These are phyloP conservation scores for Toxonevra muliebris DNA, from an alignment of 2,888 invertebrate genomes.

Conservation along the genomic window DNA sequence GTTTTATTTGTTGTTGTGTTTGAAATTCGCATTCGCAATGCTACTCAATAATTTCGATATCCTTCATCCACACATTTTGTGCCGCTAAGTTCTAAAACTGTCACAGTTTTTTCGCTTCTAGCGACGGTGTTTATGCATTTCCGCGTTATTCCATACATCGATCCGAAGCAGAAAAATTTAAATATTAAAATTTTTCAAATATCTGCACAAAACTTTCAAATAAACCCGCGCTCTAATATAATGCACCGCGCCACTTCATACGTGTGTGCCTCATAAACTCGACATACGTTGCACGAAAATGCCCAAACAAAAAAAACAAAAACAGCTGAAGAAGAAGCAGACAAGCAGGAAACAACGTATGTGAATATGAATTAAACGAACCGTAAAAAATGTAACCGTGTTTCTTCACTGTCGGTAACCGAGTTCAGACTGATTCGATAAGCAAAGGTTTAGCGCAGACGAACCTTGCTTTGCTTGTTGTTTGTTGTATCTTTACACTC, in stretches of 20 bases:
- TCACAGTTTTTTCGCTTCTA: too few relatives aligned
- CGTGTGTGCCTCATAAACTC: conserved; percentile 4
- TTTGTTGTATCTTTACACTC: conserved; percentile 42
- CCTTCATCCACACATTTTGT: too few relatives aligned
- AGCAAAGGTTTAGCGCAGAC: conserved; percentile 62
- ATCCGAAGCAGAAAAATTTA: background rate
- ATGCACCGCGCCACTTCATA: background rate
- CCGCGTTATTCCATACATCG: background rate
- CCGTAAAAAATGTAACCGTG: conserved; percentile 38
- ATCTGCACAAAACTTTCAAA: too few relatives aligned
- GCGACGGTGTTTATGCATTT: background rate
- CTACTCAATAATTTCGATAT: too few relatives aligned
- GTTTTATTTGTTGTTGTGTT: too few relatives aligned
- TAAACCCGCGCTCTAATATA: too few relatives aligned
- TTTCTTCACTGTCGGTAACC: conserved; percentile 64
- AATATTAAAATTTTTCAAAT: too few relatives aligned
- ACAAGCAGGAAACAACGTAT: conserved; percentile 20
- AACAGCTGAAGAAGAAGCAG: conserved; percentile 6
- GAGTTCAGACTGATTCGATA: conserved; percentile 66
- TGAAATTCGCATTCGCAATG: too few relatives aligned
- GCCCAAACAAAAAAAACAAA: background rate
- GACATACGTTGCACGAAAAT: conserved; percentile 15
- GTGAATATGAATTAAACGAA: conserved; percentile 33
- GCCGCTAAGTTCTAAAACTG: too few relatives aligned
- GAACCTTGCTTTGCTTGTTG: conserved; percentile 54